phyloP scores from a whole-genome alignment of 2,888 invertebrate genomes.

The Agriotes lineatus region DNA sequence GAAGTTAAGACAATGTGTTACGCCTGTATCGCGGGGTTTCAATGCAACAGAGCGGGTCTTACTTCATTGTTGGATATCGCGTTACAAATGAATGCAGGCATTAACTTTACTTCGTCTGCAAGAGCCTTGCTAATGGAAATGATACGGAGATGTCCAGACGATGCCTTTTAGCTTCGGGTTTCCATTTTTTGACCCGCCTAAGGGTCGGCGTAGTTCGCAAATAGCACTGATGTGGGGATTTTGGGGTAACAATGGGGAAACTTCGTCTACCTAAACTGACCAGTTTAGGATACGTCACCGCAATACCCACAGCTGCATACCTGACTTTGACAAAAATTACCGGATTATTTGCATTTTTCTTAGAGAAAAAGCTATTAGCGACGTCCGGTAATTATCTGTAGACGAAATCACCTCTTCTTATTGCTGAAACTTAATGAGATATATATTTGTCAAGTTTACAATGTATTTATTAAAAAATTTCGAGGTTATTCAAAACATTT shows the following conservation, averaged over 20 bases:
- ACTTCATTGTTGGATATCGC: constrained; percentile 24
- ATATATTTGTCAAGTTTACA: no score
- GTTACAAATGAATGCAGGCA: constrained; percentile 24
- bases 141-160: background rate
- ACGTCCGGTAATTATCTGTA: no score
- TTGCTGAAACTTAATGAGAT: no score
- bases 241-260: background rate
- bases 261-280: no score
- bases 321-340: no score
- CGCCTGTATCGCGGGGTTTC: constrained; percentile 25
- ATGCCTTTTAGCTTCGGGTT: constrained; percentile 4
- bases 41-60: constrained; percentile 15
- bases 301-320: no score
- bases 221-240: background rate
- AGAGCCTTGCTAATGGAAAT: constrained; percentile 8
- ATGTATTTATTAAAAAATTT: no score
- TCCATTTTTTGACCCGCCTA: constrained; percentile 4
- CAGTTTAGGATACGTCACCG: no score
- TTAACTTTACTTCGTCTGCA: constrained; percentile 8
- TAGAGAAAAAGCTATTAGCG: no score
- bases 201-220: constrained; percentile 6
- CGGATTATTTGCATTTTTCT: no score
- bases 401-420: no score
- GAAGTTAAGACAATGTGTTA: constrained; percentile 38
- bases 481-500: no score